phyloP scores from a whole-genome alignment of 1,140 invertebrate species.

The Drosophila dunni region DNA sequence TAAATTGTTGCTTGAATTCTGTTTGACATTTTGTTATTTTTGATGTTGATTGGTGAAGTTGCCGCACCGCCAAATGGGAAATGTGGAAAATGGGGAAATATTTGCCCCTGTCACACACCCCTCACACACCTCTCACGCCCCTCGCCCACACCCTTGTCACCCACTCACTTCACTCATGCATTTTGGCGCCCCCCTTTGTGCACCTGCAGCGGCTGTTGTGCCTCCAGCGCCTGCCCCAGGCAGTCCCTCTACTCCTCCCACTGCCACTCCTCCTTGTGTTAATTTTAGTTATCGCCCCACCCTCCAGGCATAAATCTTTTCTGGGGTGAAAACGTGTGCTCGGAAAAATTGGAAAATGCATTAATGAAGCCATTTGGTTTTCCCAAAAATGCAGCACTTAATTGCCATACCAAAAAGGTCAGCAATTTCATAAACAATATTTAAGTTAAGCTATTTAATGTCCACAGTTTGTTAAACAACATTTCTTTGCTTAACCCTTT shows the following conservation, averaged over 20 bases:
- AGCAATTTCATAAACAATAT: slow-evolving; percentile 39
- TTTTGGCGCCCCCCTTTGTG: slow-evolving; percentile 47
- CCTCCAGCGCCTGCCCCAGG: not conserved
- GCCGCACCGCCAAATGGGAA: slow-evolving; percentile 7
- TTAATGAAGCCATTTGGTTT: slow-evolving; percentile 48
- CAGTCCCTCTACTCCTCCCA: not conserved
- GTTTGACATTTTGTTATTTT: slow-evolving; percentile 84
- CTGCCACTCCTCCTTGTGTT: slow-evolving; percentile 10
- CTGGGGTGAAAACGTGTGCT: slow-evolving; percentile 9
- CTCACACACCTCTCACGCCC: not conserved
- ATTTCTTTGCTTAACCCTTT: slow-evolving; percentile 3
- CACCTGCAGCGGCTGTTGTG: slow-evolving; percentile 36
- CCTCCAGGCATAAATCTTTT: slow-evolving; percentile 47
- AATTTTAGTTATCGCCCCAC: slow-evolving; percentile 54
- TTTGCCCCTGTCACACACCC: not conserved
- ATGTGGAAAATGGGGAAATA: slow-evolving; percentile 7
- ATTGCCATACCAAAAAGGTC: slow-evolving; percentile 55
- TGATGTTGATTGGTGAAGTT: slow-evolving; percentile 73
- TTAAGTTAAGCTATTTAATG: not conserved
- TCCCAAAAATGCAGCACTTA: slow-evolving; percentile 24
- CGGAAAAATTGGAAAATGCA: slow-evolving; percentile 44
- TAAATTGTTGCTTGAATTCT: slow-evolving; percentile 80
- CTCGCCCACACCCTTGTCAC: slow-evolving; percentile 1
- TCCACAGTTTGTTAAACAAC: not conserved
- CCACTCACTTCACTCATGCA: slow-evolving; percentile 36